Evolutionary conservation across 2,888 invertebrate species (phyloP).

Genomic region (Caenorhabditis imperialis): DNA sequence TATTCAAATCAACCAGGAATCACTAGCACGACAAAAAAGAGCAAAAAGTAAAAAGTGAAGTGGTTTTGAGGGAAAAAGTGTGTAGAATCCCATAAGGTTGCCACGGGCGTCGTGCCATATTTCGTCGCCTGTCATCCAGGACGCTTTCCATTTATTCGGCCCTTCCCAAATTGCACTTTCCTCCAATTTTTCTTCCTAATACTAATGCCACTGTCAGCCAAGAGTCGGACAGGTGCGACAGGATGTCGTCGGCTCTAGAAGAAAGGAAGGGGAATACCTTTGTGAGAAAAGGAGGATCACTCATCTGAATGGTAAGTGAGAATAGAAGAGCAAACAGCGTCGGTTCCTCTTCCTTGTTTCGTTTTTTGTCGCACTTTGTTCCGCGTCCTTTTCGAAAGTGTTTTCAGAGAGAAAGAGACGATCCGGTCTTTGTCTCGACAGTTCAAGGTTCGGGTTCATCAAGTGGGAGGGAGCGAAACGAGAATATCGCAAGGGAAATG

Average conservation of each 20-base stretch:
- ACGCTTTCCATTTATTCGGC: too few relatives aligned
- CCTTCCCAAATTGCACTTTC: conserved; percentile 20
- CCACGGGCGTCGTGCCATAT: too few relatives aligned
- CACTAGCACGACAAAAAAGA: conserved; percentile 1
- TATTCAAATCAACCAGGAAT: too few relatives aligned
- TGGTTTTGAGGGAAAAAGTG: conserved; percentile 13
- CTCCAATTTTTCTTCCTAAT: conserved; percentile 13
- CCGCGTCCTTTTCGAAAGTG: too few relatives aligned
- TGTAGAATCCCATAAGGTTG: conserved; percentile 28
- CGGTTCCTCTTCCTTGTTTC: not conserved
- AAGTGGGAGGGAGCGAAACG: conserved; percentile 7
- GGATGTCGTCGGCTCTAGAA: too few relatives aligned
- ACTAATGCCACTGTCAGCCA: conserved; percentile 6
- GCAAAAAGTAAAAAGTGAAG: too few relatives aligned
- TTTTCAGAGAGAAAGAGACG: not conserved
- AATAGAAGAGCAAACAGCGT: conserved; percentile 5
- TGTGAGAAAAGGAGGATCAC: conserved; percentile 12
- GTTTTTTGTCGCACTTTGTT: conserved; percentile 11
- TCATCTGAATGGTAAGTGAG: not conserved
- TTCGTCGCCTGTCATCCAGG: too few relatives aligned
- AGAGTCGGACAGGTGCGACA: too few relatives aligned
- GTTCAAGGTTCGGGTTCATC: conserved; percentile 45
- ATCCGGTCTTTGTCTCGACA: conserved; percentile 1
- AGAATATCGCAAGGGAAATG: conserved; percentile 17
- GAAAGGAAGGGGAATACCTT: not conserved